Percentiles rank a stretch among this genome's conserved stretches.
Evolutionary conservation across 1,140 invertebrate genomes (phyloP).

Genomic region (Drosophila oshimai): DNA sequence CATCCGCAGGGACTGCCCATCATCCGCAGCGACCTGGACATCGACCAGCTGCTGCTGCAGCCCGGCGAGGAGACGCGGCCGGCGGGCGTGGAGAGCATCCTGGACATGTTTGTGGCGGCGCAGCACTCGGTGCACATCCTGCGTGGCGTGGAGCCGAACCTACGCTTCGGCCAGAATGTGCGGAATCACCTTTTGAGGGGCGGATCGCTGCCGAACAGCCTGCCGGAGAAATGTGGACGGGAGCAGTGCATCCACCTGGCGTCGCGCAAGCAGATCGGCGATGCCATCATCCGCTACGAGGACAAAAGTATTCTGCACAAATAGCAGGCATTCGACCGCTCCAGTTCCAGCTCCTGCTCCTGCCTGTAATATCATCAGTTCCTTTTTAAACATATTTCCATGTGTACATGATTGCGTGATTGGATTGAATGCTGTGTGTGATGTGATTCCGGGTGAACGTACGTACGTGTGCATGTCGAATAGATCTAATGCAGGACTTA

Average conservation of each 20-base stretch:
- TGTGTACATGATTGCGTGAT: constrained; percentile 14
- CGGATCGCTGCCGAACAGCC: constrained; percentile 21
- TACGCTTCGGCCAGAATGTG: constrained; percentile 71
- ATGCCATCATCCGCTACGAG: constrained; percentile 80
- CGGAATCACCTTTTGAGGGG: constrained; percentile 55
- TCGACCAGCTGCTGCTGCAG: constrained; percentile 83
- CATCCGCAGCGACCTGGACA: constrained; percentile 86
- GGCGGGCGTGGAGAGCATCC: constrained; percentile 60
- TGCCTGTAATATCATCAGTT: constrained; percentile 65
- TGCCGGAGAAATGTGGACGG: constrained; percentile 28
- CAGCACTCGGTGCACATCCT: constrained; percentile 76
- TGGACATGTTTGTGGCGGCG: constrained; percentile 81
- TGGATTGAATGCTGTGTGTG: constrained; percentile 11
- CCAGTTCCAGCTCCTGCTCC: constrained; percentile 26
- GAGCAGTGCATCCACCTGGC: constrained; percentile 78
- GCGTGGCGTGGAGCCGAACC: constrained; percentile 77
- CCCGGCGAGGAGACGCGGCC: constrained; percentile 14
- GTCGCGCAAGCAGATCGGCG: constrained; percentile 81
- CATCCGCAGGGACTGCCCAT: constrained; percentile 85
- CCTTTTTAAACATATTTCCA: constrained; percentile 45
- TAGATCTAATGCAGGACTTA: constrained; percentile 25
- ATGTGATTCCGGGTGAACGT: no score
- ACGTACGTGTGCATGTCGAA: not conserved
- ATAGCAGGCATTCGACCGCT: constrained; percentile 17
- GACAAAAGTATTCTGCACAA: constrained; percentile 79